Base-by-base conservation (phyloP, 2,113 vertebrate species). In the Willisornis vidua region DNA sequence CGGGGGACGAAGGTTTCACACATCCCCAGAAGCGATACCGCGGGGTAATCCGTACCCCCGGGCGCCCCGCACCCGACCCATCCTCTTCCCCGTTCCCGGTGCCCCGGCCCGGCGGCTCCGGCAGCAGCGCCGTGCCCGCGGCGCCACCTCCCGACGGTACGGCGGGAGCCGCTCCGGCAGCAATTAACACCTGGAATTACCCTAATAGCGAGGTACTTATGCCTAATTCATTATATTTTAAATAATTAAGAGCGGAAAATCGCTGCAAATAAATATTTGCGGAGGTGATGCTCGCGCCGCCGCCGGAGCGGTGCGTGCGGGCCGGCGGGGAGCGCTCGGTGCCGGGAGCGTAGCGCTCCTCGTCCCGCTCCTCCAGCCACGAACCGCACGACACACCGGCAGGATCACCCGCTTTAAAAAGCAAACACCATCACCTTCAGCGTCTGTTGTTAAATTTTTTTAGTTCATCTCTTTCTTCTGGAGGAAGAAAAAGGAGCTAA, bases 81-180 rank as follows among this genome's bases (percentile, higher is more conserved):
- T 33, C 10, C n/a, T n/a, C 8, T 31, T 7, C 26, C 18, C 67
- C 49, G 57, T 8, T 22, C 66, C 31, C 23, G 23, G 22, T 37
- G 41, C 46, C 62, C 52, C 26, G 43, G 37, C 80, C 62, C 51
- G 63, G 65, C 49, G 74, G 33, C 72, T 35, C 76, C 35, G 24
- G 19, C 75, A 24, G 74, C 74, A 98, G 97, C 96, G 94, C 96
- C 83, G 92, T 93, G 95, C 87, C 85, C 97, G 98, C 94, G 96
- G 97, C 97, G 98, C 98, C 98, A 98, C 97, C 98, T 98, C 97
- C 97, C 95, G 98, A 96, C 92, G 35, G 51, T 76, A 97, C 22
- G 45, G 63, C 89, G 41, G 83, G 72, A 83, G 84, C 91, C 71
- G 84, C 96, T 94, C 94, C 72, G 72, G 83, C 37, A 28, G 94